These are phyloP conservation scores for Scaeva pyrastri DNA, from an alignment of 2,888 invertebrate genomes.

Conservation along the genomic window DNA sequence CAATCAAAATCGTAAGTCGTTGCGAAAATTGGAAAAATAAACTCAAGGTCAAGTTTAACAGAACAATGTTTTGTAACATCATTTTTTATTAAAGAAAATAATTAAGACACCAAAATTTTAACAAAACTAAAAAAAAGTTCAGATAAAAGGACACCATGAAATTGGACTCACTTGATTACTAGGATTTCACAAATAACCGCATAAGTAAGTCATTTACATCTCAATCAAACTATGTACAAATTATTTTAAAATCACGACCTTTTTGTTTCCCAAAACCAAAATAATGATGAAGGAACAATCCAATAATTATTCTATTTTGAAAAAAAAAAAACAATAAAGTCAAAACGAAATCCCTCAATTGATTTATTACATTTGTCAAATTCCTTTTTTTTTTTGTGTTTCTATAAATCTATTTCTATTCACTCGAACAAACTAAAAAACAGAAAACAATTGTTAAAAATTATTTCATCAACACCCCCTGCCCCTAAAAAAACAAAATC, in stretches of 20 bases:
- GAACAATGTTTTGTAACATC: too few relatives aligned
- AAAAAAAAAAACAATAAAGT: not conserved
- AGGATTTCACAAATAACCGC: too few relatives aligned
- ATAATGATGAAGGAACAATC: not conserved
- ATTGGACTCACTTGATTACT: too few relatives aligned
- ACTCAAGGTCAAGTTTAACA: too few relatives aligned
- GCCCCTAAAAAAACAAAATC: not conserved
- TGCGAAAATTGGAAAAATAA: too few relatives aligned
- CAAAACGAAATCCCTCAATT: conserved; percentile 20
- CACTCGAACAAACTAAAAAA: not conserved
- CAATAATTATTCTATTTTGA: conserved; percentile 18
- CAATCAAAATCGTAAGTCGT: too few relatives aligned
- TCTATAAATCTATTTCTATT: conserved; percentile 19
- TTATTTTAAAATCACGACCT: conserved; percentile 17
- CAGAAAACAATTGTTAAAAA: conserved; percentile 14
- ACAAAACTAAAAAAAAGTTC: too few relatives aligned
- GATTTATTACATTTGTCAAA: conserved; percentile 30
- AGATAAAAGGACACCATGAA: too few relatives aligned
- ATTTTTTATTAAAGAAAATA: too few relatives aligned
- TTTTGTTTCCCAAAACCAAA: not conserved
- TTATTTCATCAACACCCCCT: conserved; percentile 25
- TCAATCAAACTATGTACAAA: conserved; percentile 3
- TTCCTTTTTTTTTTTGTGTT: conserved; percentile 10
- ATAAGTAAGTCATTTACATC: conserved; percentile 19
- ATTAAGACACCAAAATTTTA: too few relatives aligned